Evolutionary conservation across 2,113 vertebrate genomes (phyloP).

Genomic region (Collichthys lucidus): DNA sequence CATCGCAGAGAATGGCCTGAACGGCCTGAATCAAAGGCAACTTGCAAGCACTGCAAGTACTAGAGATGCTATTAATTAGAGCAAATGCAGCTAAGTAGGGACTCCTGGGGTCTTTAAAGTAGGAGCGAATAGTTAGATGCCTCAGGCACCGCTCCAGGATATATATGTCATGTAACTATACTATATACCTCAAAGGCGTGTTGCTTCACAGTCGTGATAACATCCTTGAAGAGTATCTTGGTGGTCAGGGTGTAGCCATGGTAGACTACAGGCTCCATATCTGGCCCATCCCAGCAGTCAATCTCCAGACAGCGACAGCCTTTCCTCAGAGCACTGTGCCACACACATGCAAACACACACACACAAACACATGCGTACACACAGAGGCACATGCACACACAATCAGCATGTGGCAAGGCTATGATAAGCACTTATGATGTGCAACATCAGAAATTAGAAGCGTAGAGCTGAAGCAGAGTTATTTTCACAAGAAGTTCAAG

Average conservation of each 20-base stretch:
- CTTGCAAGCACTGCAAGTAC: slow-evolving; percentile 6
- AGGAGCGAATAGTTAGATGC: background rate
- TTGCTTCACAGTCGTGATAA: slow-evolving; percentile 85
- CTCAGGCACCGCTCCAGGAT: background rate
- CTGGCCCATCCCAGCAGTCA: slow-evolving; percentile 91
- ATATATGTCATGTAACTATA: slow-evolving; percentile 17
- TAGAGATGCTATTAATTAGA: slow-evolving; percentile 55
- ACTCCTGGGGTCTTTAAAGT: slow-evolving; percentile 19
- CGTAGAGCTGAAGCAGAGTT: background rate
- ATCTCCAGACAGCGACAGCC: slow-evolving; percentile 94
- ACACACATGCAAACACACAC: slow-evolving; percentile 18
- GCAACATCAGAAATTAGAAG: slow-evolving; percentile 5
- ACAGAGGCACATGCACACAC: slow-evolving; percentile 9
- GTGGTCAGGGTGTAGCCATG: slow-evolving; percentile 90
- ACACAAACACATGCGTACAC: background rate
- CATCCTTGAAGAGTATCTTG: slow-evolving; percentile 88
- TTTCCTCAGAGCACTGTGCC: slow-evolving; percentile 86
- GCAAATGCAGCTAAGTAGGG: slow-evolving; percentile 29
- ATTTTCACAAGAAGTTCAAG: background rate
- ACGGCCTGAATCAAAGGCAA: slow-evolving; percentile 38
- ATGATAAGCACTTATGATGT: background rate
- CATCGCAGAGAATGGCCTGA: slow-evolving; percentile 38
- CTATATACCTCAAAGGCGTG: slow-evolving; percentile 88
- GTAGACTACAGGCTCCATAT: slow-evolving; percentile 88
- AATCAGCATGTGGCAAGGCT: slow-evolving; percentile 4